phyloP scores from a whole-genome alignment of 2,888 invertebrate species.

The Carpatolechia fugitivella region DNA sequence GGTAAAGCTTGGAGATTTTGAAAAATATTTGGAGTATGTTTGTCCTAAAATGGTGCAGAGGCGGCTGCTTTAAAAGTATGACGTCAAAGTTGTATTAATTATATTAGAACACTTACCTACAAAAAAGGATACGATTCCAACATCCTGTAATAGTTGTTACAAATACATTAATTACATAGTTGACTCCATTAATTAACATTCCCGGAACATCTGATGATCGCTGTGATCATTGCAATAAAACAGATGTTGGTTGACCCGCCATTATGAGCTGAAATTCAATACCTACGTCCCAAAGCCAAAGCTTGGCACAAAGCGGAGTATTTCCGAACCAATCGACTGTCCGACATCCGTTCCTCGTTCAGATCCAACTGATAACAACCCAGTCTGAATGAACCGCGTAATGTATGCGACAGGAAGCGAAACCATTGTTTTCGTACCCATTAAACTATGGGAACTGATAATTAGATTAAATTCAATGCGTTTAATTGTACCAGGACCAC shows the following conservation, averaged over 20 bases:
- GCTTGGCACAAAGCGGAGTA: background rate
- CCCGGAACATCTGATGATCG: background rate
- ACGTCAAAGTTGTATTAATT: too few species aligned
- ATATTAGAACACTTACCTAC: too few species aligned
- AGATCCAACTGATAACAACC: conserved; percentile 12
- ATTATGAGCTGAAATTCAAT: background rate
- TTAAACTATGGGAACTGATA: conserved; percentile 71
- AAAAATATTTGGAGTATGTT: too few species aligned
- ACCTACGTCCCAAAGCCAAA: background rate
- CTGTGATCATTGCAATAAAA: background rate
- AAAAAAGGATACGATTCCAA: too few species aligned
- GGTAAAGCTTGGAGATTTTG: too few species aligned
- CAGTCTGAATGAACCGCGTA: conserved; percentile 17
- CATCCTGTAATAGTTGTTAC: background rate
- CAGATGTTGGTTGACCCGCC: conserved; percentile 5
- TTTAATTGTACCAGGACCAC: conserved; percentile 19
- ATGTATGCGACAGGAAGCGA: conserved; percentile 19
- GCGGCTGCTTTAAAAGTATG: too few species aligned
- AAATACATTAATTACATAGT: background rate
- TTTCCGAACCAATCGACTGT: conserved; percentile 8
- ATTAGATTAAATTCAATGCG: conserved; percentile 58
- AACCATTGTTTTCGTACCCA: conserved; percentile 24
- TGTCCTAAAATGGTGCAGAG: too few species aligned
- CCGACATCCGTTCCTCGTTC: conserved; percentile 17
- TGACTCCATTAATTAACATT: conserved; percentile 1